Base-by-base conservation (phyloP, 2,888 invertebrate species). In the Invenusta paracnida region DNA sequence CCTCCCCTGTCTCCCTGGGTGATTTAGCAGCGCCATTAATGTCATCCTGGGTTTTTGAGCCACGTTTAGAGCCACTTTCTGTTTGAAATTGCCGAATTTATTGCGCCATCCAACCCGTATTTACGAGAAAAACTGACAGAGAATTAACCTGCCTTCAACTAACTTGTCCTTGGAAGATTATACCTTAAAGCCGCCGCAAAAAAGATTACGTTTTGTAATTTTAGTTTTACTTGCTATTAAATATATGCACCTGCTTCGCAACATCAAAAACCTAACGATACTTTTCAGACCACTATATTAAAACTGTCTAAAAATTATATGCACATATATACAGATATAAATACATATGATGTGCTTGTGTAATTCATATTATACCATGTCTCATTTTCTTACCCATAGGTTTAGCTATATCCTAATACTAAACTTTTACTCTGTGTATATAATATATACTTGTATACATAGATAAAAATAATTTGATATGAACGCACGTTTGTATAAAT, bases 61-160 rank as follows among this genome's bases (percentile, higher is more conserved):
- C 73, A 73, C 73, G 17, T 73, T 73, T 73, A 73, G 23, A 73
- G 73, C 17, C 73, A 13, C 73, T 73, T 73, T 73, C 73, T 73
- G 73, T 73, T 73, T 73, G 73, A 73, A 73, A 73, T 73, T 73
- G 73, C 73, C 73, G 73, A 73, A 73, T 73, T 73, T 73, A 73
- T 73, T 73, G 23, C 73, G 73, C 73, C 73, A 73, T 73, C 17
- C 73, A 73, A 23, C 27, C 23, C 23, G 25, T 73, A 73, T 73
- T 73, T 73, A 73, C 73, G 73, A 73, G 11, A 23, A 23, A 73
- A 73, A 73, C 73, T 73, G 73, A 23, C 73, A 25, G 73, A 23
- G 27, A 73, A 73, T 73, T 73, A 73, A 73, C 73, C 73, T 73
- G 25, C 73, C 73, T 73, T n/a, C 25, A 5, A 5, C 25, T 13